Evolutionary conservation across 2,797 vertebrate genomes (phyloP).

Genomic region (Parauchenoglanis ngamensis): DNA sequence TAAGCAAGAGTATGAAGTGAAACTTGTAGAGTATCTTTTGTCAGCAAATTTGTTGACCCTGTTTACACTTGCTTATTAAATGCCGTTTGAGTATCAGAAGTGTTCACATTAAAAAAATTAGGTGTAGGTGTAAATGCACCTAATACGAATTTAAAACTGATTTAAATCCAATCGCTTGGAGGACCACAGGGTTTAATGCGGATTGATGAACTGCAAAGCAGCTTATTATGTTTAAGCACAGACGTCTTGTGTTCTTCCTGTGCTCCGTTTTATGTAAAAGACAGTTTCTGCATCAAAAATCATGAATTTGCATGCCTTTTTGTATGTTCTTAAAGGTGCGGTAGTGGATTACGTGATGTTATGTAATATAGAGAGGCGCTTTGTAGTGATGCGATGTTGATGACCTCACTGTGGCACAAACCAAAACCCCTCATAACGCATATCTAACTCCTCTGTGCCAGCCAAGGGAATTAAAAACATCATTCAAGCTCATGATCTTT

Average conservation of each 20-base stretch:
- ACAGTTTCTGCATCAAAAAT: background rate
- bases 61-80: background rate
- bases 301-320: conserved; percentile 2
- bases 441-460: background rate
- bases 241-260: background rate
- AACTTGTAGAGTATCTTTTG: background rate
- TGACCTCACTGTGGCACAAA: too few relatives aligned
- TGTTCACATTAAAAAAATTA: background rate
- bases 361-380: background rate
- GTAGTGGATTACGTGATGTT: background rate
- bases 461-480: background rate
- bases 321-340: background rate
- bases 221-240: background rate
- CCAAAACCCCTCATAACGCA: background rate
- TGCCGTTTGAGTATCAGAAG: background rate
- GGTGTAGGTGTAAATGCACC: background rate
- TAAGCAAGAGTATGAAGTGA: background rate
- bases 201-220: background rate
- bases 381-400: background rate
- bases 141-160: background rate
- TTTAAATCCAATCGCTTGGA: background rate
- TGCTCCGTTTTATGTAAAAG: background rate
- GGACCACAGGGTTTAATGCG: too few relatives aligned
- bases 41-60: background rate
- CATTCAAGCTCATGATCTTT: background rate